These are phyloP conservation scores for Crax fasciolata DNA, from an alignment of 2,797 vertebrate species.

Conservation along the genomic window DNA sequence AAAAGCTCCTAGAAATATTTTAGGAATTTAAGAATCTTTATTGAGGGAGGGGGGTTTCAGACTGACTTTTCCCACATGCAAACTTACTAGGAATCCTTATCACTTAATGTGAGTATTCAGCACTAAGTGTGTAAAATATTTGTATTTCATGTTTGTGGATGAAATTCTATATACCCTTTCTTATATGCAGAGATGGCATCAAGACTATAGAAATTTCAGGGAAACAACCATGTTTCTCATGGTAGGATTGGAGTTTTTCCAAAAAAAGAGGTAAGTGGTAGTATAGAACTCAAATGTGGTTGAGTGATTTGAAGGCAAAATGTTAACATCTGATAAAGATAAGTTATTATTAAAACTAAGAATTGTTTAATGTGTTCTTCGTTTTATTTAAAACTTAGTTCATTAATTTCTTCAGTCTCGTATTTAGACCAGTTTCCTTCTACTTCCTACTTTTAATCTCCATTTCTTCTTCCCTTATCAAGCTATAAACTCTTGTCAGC, in stretches of 20 bases:
- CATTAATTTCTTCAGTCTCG: neutral
- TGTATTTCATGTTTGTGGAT: constrained; percentile 15
- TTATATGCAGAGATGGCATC: constrained; percentile 93
- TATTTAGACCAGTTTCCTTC: neutral
- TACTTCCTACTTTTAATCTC: neutral
- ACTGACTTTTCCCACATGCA: neutral
- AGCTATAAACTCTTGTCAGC: neutral
- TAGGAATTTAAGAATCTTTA: neutral
- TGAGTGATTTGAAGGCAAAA: neutral
- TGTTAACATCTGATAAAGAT: neutral
- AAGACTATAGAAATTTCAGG: constrained; percentile 94
- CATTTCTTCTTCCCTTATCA: neutral
- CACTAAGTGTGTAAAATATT: neutral
- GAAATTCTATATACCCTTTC: constrained; percentile 34
- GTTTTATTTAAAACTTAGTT: neutral
- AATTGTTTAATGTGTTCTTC: neutral
- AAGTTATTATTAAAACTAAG: neutral
- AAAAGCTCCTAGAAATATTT: neutral
- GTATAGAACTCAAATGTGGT: neutral
- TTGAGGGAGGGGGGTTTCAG: neutral
- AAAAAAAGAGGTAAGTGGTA: constrained; percentile 92
- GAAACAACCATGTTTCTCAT: constrained; percentile 94
- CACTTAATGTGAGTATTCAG: neutral
- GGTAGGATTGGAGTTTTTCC: constrained; percentile 94
- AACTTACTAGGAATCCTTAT: neutral